Evolutionary conservation across 2,888 invertebrate species (phyloP).

Genomic region (Isotomurus palustris): DNA sequence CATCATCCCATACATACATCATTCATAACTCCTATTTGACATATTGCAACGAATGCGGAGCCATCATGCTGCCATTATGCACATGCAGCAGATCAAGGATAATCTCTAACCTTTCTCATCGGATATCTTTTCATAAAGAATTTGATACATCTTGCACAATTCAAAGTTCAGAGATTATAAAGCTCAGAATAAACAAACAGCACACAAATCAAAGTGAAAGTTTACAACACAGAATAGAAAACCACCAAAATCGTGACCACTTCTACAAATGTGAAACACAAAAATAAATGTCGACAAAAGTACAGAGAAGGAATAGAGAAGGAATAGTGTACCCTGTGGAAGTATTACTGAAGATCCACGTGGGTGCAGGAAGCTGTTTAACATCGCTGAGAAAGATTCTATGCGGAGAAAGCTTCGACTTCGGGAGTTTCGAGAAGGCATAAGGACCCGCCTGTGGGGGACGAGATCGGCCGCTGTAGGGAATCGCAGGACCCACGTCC

Average conservation of each 20-base stretch:
- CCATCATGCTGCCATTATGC: too few relatives aligned
- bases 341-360: constrained; percentile 77
- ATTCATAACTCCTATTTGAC: too few relatives aligned
- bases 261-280: not conserved
- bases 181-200: not conserved
- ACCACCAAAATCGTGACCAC: not conserved
- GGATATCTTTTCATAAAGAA: not conserved
- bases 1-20: not conserved
- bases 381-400: constrained; percentile 70
- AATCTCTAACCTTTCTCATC: not conserved
- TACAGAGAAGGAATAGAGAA: constrained; percentile 3
- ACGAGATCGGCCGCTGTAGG: constrained; percentile 50
- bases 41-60: too few relatives aligned
- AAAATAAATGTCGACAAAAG: not conserved
- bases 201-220: not conserved
- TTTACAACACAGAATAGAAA: not conserved
- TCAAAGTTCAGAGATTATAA: not conserved
- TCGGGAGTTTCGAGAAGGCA: constrained; percentile 81
- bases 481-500: constrained; percentile 53
- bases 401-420: constrained; percentile 71
- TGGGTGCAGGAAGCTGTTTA: constrained; percentile 54
- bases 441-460: constrained; percentile 83
- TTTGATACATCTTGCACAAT: not conserved
- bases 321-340: constrained; percentile 62
- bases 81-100: not conserved